A percentile compares a stretch with the other conserved stretches of the same genome.
phyloP scores from a whole-genome alignment of 2,113 vertebrate species.

The Pitta sordida region DNA sequence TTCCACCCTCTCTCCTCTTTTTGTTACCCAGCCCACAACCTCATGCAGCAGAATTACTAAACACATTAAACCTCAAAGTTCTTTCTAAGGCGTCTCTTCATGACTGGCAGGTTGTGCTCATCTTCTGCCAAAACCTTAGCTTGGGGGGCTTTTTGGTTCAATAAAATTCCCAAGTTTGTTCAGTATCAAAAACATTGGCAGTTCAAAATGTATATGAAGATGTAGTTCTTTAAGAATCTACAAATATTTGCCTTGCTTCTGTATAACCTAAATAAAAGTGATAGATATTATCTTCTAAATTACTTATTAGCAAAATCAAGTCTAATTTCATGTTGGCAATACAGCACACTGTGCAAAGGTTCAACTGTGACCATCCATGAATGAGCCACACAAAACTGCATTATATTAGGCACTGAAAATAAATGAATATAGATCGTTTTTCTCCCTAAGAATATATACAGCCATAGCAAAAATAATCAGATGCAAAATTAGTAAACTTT shows the following conservation, averaged over 20 bases:
- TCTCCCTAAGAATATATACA: not conserved
- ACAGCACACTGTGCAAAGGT: not conserved
- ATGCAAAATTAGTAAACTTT: not conserved
- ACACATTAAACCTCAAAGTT: not conserved
- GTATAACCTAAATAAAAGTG: not conserved
- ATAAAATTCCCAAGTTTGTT: not conserved
- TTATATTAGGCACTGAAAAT: not conserved
- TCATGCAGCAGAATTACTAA: not conserved
- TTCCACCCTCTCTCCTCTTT: not conserved
- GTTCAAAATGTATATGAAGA: not conserved
- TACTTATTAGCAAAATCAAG: not conserved
- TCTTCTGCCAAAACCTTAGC: not conserved
- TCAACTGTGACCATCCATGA: not conserved
- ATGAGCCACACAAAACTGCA: not conserved
- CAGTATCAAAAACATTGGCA: not conserved
- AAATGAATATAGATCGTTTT: not conserved
- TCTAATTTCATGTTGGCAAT: not conserved
- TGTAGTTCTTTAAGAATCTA: not conserved
- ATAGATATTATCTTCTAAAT: not conserved
- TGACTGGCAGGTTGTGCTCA: not conserved
- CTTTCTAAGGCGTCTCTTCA: not conserved
- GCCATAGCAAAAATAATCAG: not conserved
- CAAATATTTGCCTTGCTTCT: not conserved
- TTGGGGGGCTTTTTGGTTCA: not conserved
- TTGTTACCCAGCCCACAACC: not conserved